Evolutionary conservation across 1,140 invertebrate genomes (phyloP).

Genomic region (Holotrichia oblita): DNA sequence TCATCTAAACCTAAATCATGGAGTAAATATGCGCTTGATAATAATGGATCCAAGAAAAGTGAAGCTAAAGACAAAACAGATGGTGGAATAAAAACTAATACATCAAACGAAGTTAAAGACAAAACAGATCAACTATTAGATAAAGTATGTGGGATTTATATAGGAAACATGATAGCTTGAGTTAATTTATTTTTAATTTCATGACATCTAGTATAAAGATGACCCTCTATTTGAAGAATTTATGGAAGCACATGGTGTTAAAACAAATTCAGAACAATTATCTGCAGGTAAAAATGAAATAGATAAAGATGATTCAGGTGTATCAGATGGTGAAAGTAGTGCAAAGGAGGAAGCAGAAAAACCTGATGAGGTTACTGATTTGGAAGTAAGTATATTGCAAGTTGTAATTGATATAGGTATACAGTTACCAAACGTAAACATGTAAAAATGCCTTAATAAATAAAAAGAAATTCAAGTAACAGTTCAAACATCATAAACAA

Average conservation of each 20-base stretch:
- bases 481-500: no score
- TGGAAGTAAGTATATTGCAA: no score
- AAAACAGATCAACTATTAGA: conserved; percentile 69
- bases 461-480: no score
- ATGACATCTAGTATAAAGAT: conserved; percentile 75
- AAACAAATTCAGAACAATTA: conserved; percentile 59
- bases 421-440: conserved; percentile 14
- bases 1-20: conserved; percentile 86
- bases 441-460: no score
- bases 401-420: neutral
- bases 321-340: neutral
- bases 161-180: no score
- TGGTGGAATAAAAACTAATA: conserved; percentile 46
- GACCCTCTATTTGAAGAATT: conserved; percentile 92
- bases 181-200: conserved; percentile 37
- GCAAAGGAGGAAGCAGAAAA: conserved; percentile 18
- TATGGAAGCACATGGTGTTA: conserved; percentile 77
- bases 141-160: conserved; percentile 66
- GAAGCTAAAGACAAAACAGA: conserved; percentile 56
- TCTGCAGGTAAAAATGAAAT: conserved; percentile 52
- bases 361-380: conserved; percentile 28
- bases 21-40: conserved; percentile 85
- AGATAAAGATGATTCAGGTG: conserved; percentile 46
- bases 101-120: conserved; percentile 61
- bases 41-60: conserved; percentile 69